Conservation (phyloP, 53 echinoderm and acorn worm species). For the Actinopyga echinites region DNA sequence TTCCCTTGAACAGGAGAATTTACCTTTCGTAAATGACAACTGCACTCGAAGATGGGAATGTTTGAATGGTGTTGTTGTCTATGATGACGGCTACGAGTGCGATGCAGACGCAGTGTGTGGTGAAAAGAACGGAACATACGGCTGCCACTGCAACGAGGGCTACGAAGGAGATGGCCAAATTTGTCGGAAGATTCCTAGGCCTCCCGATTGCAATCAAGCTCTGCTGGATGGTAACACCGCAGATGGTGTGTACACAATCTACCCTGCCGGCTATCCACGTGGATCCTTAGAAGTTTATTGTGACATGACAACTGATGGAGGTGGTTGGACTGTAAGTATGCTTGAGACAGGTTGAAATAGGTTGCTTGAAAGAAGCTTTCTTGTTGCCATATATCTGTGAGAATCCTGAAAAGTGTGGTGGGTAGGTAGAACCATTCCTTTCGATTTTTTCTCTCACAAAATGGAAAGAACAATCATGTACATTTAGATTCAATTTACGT, state of each 20-base stretch:
- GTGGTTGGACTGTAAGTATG: background rate
- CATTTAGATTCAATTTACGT: no score
- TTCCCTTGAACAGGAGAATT: background rate
- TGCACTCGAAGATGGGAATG: background rate
- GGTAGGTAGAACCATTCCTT: no score
- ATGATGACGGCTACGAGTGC: background rate
- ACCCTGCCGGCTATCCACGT: background rate
- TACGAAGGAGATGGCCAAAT: background rate
- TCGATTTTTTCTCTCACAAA: no score
- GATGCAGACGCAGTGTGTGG: background rate
- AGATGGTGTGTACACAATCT: constrained; percentile 16
- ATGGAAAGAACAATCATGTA: no score
- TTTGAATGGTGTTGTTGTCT: background rate
- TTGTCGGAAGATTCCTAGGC: background rate
- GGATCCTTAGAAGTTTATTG: background rate
- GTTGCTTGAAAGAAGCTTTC: no score
- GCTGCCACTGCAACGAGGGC: constrained; percentile 8
- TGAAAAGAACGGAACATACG: background rate
- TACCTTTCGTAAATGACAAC: background rate
- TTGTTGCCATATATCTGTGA: no score
- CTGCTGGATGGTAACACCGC: background rate
- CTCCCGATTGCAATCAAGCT: background rate
- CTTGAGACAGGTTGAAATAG: no score
- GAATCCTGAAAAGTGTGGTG: no score
- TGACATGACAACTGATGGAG: constrained; percentile 13